phyloP scores from a whole-genome alignment of 2,113 vertebrate genomes.

The Erythrolamprus reginae region DNA sequence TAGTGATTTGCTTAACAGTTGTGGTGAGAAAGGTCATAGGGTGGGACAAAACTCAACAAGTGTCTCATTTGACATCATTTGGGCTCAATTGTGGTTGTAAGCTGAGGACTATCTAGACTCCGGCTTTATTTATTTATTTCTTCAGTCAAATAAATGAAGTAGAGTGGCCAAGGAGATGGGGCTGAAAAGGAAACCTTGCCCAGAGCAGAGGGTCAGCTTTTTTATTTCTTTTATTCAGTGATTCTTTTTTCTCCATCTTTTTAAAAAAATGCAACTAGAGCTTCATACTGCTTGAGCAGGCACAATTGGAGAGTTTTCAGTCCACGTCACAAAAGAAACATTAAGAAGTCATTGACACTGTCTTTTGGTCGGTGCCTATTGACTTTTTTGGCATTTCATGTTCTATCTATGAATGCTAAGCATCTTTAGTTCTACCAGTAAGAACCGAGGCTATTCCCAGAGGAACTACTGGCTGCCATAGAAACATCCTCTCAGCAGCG shows the following conservation, averaged over 20 bases:
- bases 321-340: neutral
- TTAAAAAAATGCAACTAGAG: neutral
- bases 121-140: neutral
- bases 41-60: neutral
- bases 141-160: neutral
- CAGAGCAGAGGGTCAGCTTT: neutral
- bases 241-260: neutral
- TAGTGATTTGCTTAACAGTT: neutral
- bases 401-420: neutral
- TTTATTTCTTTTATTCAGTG: neutral
- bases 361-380: neutral
- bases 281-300: neutral
- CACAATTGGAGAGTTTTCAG: neutral
- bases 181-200: neutral
- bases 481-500: neutral
- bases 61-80: neutral
- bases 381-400: neutral
- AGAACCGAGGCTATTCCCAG: neutral
- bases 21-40: neutral
- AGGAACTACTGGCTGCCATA: neutral
- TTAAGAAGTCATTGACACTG: neutral
- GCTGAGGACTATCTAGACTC: neutral
- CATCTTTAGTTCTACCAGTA: neutral
- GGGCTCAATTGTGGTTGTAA: neutral
- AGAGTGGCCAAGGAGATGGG: neutral